phyloP scores from a whole-genome alignment of 2,888 invertebrate species.

The Cordylochernes scorpioides region DNA sequence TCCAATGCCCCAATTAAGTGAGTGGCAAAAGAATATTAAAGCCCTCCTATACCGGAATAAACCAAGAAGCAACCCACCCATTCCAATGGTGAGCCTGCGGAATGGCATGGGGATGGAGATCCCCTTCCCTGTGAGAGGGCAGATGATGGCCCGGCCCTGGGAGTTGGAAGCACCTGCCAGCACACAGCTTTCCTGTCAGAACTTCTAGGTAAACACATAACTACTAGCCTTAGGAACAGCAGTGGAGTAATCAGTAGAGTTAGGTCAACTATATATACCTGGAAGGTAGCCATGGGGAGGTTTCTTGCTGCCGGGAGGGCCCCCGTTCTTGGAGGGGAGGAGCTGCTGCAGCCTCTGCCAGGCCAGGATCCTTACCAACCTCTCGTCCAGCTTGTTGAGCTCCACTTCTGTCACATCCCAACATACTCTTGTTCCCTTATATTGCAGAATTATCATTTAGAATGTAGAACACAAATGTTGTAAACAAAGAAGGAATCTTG shows the following conservation, averaged over 20 bases:
- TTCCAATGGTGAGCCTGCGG: conserved; percentile 41
- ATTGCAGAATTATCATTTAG: too few relatives aligned
- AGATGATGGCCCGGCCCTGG: conserved; percentile 38
- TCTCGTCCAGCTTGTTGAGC: conserved; percentile 24
- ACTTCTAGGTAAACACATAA: too few relatives aligned
- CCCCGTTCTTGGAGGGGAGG: conserved; percentile 20
- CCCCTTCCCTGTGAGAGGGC: conserved; percentile 31
- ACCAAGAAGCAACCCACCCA: conserved; percentile 29
- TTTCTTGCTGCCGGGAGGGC: neutral
- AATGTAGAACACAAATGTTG: too few relatives aligned
- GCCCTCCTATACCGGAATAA: too few relatives aligned
- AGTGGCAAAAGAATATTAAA: too few relatives aligned
- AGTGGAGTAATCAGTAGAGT: neutral
- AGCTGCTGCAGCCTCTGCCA: conserved; percentile 50
- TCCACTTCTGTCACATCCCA: conserved; percentile 19
- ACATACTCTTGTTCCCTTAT: too few relatives aligned
- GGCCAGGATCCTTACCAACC: conserved; percentile 41
- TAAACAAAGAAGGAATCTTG: too few relatives aligned
- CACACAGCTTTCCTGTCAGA: neutral
- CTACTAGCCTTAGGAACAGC: neutral
- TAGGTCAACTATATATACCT: neutral
- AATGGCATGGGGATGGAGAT: conserved; percentile 35
- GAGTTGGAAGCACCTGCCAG: neutral
- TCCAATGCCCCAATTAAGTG: too few relatives aligned
- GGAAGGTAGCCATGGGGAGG: neutral